phyloP scores from a whole-genome alignment of 2,797 vertebrate species.

The Lagodon rhomboides region DNA sequence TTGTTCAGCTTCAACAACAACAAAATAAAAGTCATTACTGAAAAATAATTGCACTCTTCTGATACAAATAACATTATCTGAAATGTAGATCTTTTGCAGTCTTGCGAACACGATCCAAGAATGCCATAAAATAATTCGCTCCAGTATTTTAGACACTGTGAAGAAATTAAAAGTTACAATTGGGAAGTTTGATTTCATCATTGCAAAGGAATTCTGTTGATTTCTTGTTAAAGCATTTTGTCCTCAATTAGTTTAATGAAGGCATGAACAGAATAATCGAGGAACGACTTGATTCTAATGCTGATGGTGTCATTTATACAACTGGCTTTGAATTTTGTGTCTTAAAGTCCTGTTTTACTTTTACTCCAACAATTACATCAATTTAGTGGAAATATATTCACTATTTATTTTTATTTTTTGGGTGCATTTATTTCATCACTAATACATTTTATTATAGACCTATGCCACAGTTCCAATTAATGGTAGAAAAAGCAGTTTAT shows the following conservation, averaged over 20 bases:
- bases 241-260: slow-evolving; percentile 12
- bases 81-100: too few relatives aligned
- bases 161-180: slow-evolving; percentile 13
- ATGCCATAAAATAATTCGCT: too few relatives aligned
- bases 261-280: neutral
- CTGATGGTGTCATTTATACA: neutral
- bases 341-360: neutral
- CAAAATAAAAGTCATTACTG: neutral
- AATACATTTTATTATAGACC: too few relatives aligned
- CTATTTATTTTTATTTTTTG: neutral
- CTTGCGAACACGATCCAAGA: too few relatives aligned
- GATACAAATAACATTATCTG: neutral
- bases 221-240: slow-evolving; percentile 25
- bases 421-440: neutral
- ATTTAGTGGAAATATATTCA: neutral
- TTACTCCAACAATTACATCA: neutral
- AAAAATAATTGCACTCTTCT: neutral
- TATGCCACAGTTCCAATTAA: too few relatives aligned
- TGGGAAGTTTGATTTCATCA: neutral
- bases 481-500: too few relatives aligned
- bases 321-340: neutral
- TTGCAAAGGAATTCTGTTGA: neutral
- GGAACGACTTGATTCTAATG: neutral
- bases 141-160: neutral
- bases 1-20: neutral